Base-by-base conservation (phyloP, 2,113 vertebrate genomes). In the Larimichthys polyactis region DNA sequence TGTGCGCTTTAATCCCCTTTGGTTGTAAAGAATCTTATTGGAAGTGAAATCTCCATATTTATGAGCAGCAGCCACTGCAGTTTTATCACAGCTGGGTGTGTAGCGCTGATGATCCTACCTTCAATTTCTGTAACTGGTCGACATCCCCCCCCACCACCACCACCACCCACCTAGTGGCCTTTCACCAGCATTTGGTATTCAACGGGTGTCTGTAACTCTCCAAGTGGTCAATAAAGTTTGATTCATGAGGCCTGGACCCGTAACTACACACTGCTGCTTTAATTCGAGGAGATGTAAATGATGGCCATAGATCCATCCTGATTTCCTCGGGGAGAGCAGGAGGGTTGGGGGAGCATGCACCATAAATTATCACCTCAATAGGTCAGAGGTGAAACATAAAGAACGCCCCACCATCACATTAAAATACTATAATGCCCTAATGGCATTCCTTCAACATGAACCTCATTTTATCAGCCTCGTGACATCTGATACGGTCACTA, bases 171-270 rank as follows among this genome's bases (percentile, higher is more conserved):
- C 79, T 75, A 32, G 24, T 85, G 80, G 85, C 85, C 84, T 92
- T 92, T 86, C 68, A 17, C 55, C 32, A 36, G 66, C 88, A 86
- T 67, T 94, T 90, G 75, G 81, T 89, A 92, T 93, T 89, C 91
- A 89, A 77, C 62, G 74, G 57, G 90, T 90, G 90, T 90, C 80
- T 75, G 84, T 83, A 89, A 92, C 74, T 88, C 91, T 90, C 83
- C 89, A 82, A 89, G 85, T 90, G 90, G 90, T 90, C 94, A 89
- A 92, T 94, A 94, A 91, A 93, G 89, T 91, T 87, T 93, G 94
- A 94, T 93, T 94, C 86, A 91, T 80, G 88, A 82, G 78, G 49
- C 80, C 64, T 32, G 17, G 70, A 81, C 83, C 89, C 54, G 48
- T 85, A 81, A 88, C 83, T 71, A 77, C 82, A 92, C 90, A 84